Conservation (phyloP, 2,113 vertebrate genomes). For the Tricholaema leucomelas region DNA sequence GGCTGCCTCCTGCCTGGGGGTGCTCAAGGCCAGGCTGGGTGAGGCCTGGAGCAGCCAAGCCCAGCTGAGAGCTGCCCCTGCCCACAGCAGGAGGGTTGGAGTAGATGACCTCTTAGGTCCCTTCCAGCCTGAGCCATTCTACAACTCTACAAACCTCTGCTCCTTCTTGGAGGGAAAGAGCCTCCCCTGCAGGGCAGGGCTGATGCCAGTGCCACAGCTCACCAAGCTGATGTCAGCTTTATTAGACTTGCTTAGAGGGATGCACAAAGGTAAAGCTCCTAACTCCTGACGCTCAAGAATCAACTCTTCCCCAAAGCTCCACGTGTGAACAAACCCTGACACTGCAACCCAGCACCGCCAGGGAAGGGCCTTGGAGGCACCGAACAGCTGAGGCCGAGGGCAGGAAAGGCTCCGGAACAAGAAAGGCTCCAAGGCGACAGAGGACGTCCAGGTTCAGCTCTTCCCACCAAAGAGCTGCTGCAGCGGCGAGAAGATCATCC, state of each 20-base stretch:
- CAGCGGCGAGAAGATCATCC: neutral
- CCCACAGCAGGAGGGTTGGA: no score
- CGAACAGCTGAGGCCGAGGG: neutral
- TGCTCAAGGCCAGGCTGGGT: no score
- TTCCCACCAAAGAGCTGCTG: conserved; percentile 22
- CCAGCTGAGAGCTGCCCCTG: no score
- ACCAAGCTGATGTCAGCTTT: neutral
- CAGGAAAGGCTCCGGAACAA: neutral
- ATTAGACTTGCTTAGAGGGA: neutral
- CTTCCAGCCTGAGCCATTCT: no score
- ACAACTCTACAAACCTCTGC: neutral
- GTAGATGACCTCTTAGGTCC: no score
- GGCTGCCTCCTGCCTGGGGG: no score
- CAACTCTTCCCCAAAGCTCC: neutral
- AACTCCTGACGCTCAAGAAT: neutral
- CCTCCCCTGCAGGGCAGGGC: neutral
- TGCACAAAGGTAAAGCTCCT: neutral
- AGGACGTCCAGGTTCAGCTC: neutral
- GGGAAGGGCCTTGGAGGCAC: neutral
- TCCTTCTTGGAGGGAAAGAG: neutral
- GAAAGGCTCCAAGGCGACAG: neutral
- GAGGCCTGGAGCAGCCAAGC: no score
- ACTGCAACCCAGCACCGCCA: neutral
- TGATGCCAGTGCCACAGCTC: neutral
- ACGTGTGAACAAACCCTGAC: neutral